Conservation (phyloP, 53 echinoderm and acorn worm species). For the Holothuria scabra region DNA sequence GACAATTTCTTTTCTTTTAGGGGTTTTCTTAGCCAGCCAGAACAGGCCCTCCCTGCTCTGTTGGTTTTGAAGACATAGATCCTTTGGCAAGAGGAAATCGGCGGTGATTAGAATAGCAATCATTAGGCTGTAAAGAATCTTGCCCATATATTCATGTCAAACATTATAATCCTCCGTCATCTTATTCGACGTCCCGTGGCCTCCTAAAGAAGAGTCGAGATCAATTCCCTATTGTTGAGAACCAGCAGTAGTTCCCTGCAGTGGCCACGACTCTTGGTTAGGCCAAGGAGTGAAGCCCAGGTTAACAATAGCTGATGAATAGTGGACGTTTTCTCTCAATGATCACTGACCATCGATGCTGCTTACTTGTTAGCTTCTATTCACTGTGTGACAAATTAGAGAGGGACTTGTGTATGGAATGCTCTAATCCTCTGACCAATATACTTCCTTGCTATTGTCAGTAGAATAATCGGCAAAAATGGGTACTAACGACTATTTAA, state of each 20-base stretch:
- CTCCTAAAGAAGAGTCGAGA: conserved; percentile 1
- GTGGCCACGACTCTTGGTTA: conserved; percentile 15
- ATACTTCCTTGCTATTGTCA: conserved; percentile 37
- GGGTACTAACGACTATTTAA: conserved; percentile 7
- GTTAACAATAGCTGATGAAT: conserved; percentile 12
- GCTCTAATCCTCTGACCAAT: conserved; percentile 14
- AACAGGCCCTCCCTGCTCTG: conserved; percentile 22
- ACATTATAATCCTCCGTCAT: not conserved
- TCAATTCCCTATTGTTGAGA: conserved; percentile 22
- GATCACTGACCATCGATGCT: not conserved
- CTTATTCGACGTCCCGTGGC: conserved; percentile 4
- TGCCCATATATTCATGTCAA: conserved; percentile 29
- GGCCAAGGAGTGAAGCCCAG: conserved; percentile 15
- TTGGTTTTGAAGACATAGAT: conserved; percentile 23
- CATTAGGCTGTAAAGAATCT: conserved; percentile 24
- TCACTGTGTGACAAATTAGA: conserved; percentile 35
- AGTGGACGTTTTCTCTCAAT: not conserved
- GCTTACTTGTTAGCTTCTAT: conserved; percentile 13
- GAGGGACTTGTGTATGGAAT: conserved; percentile 16
- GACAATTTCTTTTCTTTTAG: conserved; percentile 24
- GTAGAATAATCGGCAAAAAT: conserved; percentile 10
- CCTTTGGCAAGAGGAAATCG: conserved; percentile 24
- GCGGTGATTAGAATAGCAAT: conserved; percentile 3
- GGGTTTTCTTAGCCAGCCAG: not conserved
- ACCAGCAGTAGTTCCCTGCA: conserved; percentile 25